These are phyloP conservation scores for Platyrinchus mystaceus DNA, from an alignment of 2,797 vertebrate species.

Conservation along the genomic window DNA sequence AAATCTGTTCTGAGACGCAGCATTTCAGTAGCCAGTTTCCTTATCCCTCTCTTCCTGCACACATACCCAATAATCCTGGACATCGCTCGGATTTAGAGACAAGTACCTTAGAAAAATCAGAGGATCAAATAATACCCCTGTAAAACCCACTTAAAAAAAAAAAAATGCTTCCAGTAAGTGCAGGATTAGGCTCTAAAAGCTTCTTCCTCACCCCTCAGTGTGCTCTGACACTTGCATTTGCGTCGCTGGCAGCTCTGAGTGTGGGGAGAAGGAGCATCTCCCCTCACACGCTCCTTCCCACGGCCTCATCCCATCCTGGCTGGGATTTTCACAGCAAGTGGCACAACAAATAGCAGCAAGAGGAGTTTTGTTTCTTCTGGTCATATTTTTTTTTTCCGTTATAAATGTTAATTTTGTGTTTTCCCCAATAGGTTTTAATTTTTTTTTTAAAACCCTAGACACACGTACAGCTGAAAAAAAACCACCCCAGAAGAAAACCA, in stretches of 20 bases:
- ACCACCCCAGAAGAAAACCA: accelerated
- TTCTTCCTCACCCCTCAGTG: neutral
- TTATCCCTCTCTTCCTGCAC: neutral
- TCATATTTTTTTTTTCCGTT: neutral
- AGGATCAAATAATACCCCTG: neutral
- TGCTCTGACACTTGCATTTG: neutral
- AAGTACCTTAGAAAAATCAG: neutral
- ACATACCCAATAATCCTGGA: neutral
- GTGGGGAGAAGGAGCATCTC: neutral
- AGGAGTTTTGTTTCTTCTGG: neutral
- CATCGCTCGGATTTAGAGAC: neutral
- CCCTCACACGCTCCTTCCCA: neutral
- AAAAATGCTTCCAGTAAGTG: neutral
- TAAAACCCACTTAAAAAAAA: neutral
- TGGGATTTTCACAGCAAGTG: neutral
- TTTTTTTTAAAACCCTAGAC: neutral
- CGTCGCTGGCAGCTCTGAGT: neutral
- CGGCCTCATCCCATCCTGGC: neutral
- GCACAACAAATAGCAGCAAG: neutral
- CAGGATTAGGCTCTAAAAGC: neutral
- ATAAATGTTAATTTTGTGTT: neutral
- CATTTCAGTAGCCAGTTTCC: neutral
- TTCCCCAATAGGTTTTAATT: neutral
- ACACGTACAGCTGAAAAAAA: accelerated
- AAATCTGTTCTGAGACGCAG: neutral